Base-by-base conservation (phyloP, 2,888 invertebrate species). In the Polia nebulosa region DNA sequence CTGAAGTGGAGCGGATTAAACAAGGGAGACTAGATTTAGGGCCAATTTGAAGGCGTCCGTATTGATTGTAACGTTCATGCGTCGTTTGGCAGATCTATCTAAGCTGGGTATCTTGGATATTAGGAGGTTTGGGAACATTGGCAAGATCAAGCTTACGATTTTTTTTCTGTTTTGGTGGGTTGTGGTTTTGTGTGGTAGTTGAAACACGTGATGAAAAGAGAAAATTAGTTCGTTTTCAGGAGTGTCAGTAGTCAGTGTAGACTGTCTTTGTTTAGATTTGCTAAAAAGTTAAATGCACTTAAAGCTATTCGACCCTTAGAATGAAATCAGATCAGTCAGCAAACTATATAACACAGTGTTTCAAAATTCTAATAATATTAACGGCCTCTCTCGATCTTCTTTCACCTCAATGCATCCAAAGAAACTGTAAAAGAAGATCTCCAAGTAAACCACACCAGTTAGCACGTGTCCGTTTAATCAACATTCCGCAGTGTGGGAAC, bases 41-140 rank as follows among this genome's bases (percentile, higher is more conserved):
- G 88, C 86, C 91, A 89, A 91, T 92, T 89, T 90, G 84, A 88
- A 80, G 85, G 83, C 83, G 84, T 84, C 75, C 84, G 85, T 93
- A 94, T 94, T 93, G 94, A 94, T 93, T 93, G 92, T 93, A 90
- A 92, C 32, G 75, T 76, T 76, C 60, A 74, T 65, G 83, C 91
- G 76, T 89, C 92, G 91, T 91, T 93, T 88, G 60, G 52, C 57
- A 75, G 58, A 82, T 49, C 27, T 44, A 15, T 8, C 32, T 22
- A 44, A 34, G 53, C 52, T 36, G 13, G 29, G 41, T 52, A n/a
- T 66, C n/a, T 45, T 32, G n/a, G 29, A 36, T 49, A 0, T 52
- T 13, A 25, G 15, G 34, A 47, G 15, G 17, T 55, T 39, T 51
- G 15, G 17, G 25, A 39, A 72, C 49, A 22, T 29, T 29, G 8